Base-by-base conservation (phyloP, 2,888 invertebrate genomes). In the Endomychus coccineus region DNA sequence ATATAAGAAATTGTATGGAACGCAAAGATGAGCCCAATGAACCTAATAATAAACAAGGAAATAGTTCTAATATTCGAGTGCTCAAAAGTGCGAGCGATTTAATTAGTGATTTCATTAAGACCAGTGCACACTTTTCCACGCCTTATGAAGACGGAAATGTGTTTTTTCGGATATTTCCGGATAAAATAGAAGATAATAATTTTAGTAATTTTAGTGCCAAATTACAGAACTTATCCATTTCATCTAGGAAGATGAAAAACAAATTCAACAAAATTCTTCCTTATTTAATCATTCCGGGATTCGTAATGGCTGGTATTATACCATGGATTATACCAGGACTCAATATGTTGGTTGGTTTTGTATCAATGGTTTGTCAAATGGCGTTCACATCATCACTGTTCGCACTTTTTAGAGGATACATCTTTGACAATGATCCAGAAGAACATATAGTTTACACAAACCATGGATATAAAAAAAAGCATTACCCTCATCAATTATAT, bases 311-410 rank as follows among this genome's bases (percentile, higher is more conserved):
- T 1, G 78, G 79, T 7, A 62, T 81, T 28, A 58, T 81, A 52
- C 82, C 82, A 0, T 81, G 81, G 58, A 58, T 80, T 11, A 58
- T 83, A 51, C 82, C 82, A 1, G 76, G 75, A 0, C 54, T 83
- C 10, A 80, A 80, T 56, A 71, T 81, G 71, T 74, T 76, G 57
- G 75, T 77, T 1, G 62, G 78, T 16, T 68, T 71, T 28, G 72
- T 74, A 1, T 71, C 71, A 1, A 68, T 80, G 58, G 62, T 82
- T 28, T 82, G 82, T 58, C 77, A 80, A 47, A 75, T 80, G 68
- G 80, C 79, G 1, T 69, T 82, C 22, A 66, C 71, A 15, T 75
- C 78, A 0, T 77, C 79, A 1, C 56, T 77, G 11, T 72, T 76
- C 49, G 69, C 73, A 3, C 53, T 77, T 3, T 59, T 77, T 2